These are phyloP conservation scores for Drusus annulatus DNA, from an alignment of 1,140 invertebrate genomes.

Conservation along the genomic window DNA sequence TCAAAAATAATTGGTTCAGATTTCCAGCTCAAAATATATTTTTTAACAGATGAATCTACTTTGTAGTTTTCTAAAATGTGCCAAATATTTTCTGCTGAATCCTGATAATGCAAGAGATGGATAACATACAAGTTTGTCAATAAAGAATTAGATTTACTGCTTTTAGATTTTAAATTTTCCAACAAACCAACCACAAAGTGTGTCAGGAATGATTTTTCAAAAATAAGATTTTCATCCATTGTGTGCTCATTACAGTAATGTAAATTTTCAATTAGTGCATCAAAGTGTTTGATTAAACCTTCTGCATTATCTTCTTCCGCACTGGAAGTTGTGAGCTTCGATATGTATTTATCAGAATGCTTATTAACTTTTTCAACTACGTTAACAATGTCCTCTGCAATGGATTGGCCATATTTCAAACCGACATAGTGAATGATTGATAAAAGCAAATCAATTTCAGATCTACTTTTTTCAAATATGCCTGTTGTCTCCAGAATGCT, in stretches of 20 bases:
- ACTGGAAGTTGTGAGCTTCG: slow-evolving; percentile 10
- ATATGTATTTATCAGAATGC: slow-evolving; percentile 42
- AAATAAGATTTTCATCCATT: slow-evolving; percentile 63
- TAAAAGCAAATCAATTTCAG: slow-evolving; percentile 79
- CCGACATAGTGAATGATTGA: slow-evolving; percentile 68
- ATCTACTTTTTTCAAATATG: slow-evolving; percentile 75
- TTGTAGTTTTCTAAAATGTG: slow-evolving; percentile 65
- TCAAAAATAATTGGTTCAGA: slow-evolving; percentile 61
- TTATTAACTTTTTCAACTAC: slow-evolving; percentile 50
- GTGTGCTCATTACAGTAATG: slow-evolving; percentile 58
- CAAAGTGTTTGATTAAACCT: slow-evolving; percentile 62
- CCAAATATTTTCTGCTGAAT: slow-evolving; percentile 61
- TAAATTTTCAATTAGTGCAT: slow-evolving; percentile 66
- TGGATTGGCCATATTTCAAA: slow-evolving; percentile 61
- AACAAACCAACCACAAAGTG: slow-evolving; percentile 66
- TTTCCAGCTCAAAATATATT: slow-evolving; percentile 66
- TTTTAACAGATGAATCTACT: slow-evolving; percentile 64
- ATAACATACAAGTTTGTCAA: slow-evolving; percentile 65
- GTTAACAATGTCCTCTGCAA: slow-evolving; percentile 66
- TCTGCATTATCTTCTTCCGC: slow-evolving; percentile 60
- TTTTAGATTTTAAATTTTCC: slow-evolving; percentile 64
- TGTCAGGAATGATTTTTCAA: slow-evolving; percentile 65
- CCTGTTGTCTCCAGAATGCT: slow-evolving; percentile 74
- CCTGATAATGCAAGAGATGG: slow-evolving; percentile 68
- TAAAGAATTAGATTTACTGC: slow-evolving; percentile 63